Evolutionary conservation across 1,140 invertebrate species (phyloP).

Genomic region (Dendrolimus punctatus): DNA sequence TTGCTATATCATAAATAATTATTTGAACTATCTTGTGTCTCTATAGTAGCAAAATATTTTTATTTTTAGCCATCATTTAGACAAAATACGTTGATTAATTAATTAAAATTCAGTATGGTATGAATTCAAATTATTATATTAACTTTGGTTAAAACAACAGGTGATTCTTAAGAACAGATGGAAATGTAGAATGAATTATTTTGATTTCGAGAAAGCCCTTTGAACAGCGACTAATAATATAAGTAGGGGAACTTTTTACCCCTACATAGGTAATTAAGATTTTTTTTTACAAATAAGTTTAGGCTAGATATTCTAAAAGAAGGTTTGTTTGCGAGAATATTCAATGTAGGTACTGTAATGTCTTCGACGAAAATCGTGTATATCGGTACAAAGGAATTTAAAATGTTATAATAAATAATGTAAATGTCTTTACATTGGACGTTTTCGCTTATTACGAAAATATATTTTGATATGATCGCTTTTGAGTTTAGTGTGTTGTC

Average conservation of each 20-base stretch:
- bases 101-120: too few relatives aligned
- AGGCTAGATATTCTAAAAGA: slow-evolving; percentile 41
- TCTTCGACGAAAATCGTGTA: slow-evolving; percentile 39
- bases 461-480: slow-evolving; percentile 57
- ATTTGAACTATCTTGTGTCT: too few relatives aligned
- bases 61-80: too few relatives aligned
- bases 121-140: too few relatives aligned
- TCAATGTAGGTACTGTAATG: slow-evolving; percentile 31
- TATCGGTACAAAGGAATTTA: slow-evolving; percentile 64
- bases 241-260: slow-evolving; percentile 32
- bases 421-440: slow-evolving; percentile 33
- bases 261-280: slow-evolving; percentile 44
- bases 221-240: slow-evolving; percentile 1
- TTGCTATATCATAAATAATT: too few relatives aligned
- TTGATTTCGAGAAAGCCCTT: too few relatives aligned
- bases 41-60: too few relatives aligned
- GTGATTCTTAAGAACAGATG: too few relatives aligned
- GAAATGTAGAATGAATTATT: too few relatives aligned
- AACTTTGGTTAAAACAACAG: too few relatives aligned
- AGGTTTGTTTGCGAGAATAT: slow-evolving; percentile 33
- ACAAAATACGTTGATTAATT: too few relatives aligned
- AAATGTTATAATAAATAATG: slow-evolving; percentile 35
- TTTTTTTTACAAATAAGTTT: slow-evolving; percentile 39
- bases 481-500: slow-evolving; percentile 29
- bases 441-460: slow-evolving; percentile 38